phyloP scores from a whole-genome alignment of 1,140 invertebrate genomes.

The Apis dorsata region DNA sequence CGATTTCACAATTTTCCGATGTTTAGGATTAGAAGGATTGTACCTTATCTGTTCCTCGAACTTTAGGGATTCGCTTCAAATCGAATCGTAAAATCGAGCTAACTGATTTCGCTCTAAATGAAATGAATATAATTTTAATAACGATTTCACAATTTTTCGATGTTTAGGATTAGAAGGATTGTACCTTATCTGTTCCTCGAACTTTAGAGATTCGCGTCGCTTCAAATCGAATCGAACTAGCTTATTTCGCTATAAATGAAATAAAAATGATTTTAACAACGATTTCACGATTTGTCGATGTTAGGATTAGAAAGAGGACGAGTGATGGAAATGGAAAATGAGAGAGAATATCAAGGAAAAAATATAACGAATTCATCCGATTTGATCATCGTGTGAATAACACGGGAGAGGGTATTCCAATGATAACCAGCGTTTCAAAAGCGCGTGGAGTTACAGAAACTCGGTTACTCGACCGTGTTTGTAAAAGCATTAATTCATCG shows the following conservation, averaged over 20 bases:
- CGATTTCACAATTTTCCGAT: background rate
- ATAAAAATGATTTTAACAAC: no score
- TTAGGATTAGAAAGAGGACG: background rate
- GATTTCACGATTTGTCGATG: background rate
- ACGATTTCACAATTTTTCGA: no score
- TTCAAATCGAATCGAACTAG: background rate
- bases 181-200: background rate
- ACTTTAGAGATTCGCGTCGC: background rate
- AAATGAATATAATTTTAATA: no score
- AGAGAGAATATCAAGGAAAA: no score
- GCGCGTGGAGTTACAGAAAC: constrained; percentile 2
- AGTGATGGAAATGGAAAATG: no score
- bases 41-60: no score
- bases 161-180: background rate
- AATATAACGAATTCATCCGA: background rate
- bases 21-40: no score
- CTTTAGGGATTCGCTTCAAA: no score
- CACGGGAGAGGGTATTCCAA: background rate
- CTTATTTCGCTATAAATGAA: no score
- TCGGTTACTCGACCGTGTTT: background rate
- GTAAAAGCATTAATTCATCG: constrained; percentile 33
- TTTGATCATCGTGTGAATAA: background rate
- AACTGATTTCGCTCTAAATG: no score
- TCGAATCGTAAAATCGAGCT: no score
- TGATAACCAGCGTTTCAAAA: background rate